Percentiles rank a stretch among this genome's conserved stretches.
These are phyloP conservation scores for Rattus rattus DNA, from an alignment of 2,113 vertebrate genomes.

Conservation along the genomic window DNA sequence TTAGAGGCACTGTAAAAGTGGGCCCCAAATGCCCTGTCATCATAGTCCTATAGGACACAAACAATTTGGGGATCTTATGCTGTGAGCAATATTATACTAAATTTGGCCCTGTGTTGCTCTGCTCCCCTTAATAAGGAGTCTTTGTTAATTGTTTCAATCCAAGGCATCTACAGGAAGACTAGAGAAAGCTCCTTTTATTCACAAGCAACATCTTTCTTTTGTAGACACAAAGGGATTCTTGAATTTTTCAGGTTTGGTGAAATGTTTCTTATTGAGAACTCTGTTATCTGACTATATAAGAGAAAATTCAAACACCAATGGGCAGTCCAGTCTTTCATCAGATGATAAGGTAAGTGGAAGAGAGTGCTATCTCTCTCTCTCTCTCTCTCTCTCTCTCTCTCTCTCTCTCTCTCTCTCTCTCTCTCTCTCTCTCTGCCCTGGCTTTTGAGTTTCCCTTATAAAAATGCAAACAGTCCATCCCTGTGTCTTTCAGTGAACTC, in stretches of 20 bases:
- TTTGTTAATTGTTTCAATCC: slow-evolving; percentile 47
- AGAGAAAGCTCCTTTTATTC: not conserved
- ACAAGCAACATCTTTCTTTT: not conserved
- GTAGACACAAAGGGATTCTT: not conserved
- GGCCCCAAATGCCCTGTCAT: slow-evolving; percentile 9
- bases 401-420: no score
- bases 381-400: no score
- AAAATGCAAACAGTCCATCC: not conserved
- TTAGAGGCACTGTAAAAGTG: slow-evolving; percentile 13
- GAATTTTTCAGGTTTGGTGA: slow-evolving; percentile 15
- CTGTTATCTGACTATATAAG: not conserved
- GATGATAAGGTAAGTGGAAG: not conserved
- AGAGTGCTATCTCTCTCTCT: not conserved
- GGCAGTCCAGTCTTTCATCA: not conserved
- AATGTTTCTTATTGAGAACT: not conserved
- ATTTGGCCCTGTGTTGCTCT: not conserved
- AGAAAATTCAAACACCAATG: slow-evolving; percentile 5
- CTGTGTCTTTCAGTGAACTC: not conserved
- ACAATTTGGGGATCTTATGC: slow-evolving; percentile 56
- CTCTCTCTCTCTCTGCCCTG: not conserved
- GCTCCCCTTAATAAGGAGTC: not conserved
- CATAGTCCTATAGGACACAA: slow-evolving; percentile 23
- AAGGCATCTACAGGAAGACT: slow-evolving; percentile 24
- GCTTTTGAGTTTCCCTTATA: not conserved
- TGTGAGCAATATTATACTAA: slow-evolving; percentile 24